phyloP scores from a whole-genome alignment of 1,140 invertebrate genomes.

The Drosophila eugracilis region DNA sequence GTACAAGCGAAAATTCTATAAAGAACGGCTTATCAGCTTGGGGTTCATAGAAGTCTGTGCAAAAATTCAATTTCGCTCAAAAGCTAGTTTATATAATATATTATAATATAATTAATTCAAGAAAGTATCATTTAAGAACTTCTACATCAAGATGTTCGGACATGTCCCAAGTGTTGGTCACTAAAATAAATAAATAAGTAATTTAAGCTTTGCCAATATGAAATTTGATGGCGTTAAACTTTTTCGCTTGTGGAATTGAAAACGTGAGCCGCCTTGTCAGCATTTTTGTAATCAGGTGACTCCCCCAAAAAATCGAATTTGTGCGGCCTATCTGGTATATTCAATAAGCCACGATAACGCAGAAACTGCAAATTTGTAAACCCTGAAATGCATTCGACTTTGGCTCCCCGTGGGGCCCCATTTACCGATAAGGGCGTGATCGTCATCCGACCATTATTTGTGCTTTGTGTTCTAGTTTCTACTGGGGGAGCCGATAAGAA shows the following conservation, averaged over 20 bases:
- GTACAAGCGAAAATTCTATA: not conserved
- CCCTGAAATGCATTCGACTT: slow-evolving; percentile 15
- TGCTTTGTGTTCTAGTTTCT: slow-evolving; percentile 32
- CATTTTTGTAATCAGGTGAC: not conserved
- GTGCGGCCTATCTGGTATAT: not conserved
- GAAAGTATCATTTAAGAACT: not conserved
- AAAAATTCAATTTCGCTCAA: too few relatives aligned
- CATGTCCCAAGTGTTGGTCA: too few relatives aligned
- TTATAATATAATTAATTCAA: not conserved
- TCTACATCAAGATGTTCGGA: too few relatives aligned
- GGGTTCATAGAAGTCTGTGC: too few relatives aligned
- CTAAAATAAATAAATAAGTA: not conserved
- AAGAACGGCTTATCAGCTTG: not conserved
- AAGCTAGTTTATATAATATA: too few relatives aligned
- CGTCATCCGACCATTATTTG: slow-evolving; percentile 20
- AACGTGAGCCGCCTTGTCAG: not conserved
- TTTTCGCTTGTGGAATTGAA: not conserved
- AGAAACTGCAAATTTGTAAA: not conserved
- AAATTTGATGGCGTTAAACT: not conserved
- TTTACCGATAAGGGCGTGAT: slow-evolving; percentile 24
- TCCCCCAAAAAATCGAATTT: not conserved
- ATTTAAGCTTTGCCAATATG: not conserved
- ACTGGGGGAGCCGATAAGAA: slow-evolving; percentile 56
- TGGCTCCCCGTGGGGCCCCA: slow-evolving; percentile 12
- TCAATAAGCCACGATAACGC: not conserved